These are phyloP conservation scores for Xestia xanthographa DNA, from an alignment of 2,888 invertebrate genomes.

Conservation along the genomic window DNA sequence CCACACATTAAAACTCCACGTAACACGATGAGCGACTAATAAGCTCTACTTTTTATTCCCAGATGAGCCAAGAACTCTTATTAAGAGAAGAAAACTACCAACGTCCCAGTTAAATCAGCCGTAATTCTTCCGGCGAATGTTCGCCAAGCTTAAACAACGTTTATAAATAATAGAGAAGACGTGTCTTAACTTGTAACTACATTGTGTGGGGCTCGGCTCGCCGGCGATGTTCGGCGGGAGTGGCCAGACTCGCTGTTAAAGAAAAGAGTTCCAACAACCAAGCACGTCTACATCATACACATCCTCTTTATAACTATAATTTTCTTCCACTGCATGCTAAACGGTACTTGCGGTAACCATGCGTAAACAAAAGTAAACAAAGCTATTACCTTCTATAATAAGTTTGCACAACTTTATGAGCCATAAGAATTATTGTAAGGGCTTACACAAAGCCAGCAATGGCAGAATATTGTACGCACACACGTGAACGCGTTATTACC, in stretches of 20 bases:
- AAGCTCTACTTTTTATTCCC: slow-evolving; percentile 41
- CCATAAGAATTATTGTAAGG: slow-evolving; percentile 59
- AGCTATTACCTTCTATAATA: slow-evolving; percentile 58
- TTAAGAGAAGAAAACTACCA: slow-evolving; percentile 51
- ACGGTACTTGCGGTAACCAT: slow-evolving; percentile 46
- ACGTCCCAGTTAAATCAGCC: slow-evolving; percentile 52
- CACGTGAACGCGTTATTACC: slow-evolving; percentile 54
- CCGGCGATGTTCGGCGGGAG: slow-evolving; percentile 38
- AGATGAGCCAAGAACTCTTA: slow-evolving; percentile 49
- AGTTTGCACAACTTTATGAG: slow-evolving; percentile 64
- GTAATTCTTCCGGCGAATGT: slow-evolving; percentile 61
- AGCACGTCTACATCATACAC: slow-evolving; percentile 29
- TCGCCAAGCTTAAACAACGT: slow-evolving; percentile 57
- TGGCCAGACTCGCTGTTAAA: slow-evolving; percentile 6
- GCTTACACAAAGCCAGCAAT: slow-evolving; percentile 57
- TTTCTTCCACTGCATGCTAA: slow-evolving; percentile 51
- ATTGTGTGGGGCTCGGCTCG: slow-evolving; percentile 48
- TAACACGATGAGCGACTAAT: slow-evolving; percentile 25
- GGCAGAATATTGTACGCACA: slow-evolving; percentile 51
- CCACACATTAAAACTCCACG: slow-evolving; percentile 16
- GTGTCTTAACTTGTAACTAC: slow-evolving; percentile 64
- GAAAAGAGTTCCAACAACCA: slow-evolving; percentile 38
- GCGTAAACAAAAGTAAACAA: slow-evolving; percentile 63
- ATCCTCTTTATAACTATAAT: slow-evolving; percentile 53
- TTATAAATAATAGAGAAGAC: slow-evolving; percentile 65